Percentiles rank a stretch among this genome's conserved stretches.
Evolutionary conservation across 2,797 vertebrate genomes (phyloP).

Genomic region (Thunnus albacares): DNA sequence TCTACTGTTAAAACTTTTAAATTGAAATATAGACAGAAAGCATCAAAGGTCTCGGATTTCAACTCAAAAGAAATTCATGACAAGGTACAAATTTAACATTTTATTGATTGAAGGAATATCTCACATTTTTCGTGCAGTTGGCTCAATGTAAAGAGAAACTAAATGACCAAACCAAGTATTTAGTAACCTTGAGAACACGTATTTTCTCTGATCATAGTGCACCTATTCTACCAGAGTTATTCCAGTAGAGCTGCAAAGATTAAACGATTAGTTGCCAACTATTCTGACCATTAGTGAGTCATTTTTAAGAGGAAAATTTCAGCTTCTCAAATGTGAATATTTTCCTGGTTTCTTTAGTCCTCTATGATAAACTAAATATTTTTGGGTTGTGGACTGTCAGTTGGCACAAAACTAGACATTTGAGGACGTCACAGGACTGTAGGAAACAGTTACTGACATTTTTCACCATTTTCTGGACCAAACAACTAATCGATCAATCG

Average conservation of each 20-base stretch:
- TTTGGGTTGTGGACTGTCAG: too few relatives aligned
- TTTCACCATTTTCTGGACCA: too few relatives aligned
- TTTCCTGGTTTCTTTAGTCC: background rate
- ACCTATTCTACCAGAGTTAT: background rate
- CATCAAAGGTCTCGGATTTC: conserved; percentile 9
- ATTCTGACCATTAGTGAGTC: too few relatives aligned
- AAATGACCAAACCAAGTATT: background rate
- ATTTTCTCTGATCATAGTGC: background rate
- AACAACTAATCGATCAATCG: too few relatives aligned
- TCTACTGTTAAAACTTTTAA: background rate
- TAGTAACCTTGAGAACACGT: background rate
- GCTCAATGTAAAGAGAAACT: conserved; percentile 13
- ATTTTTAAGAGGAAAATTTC: too few relatives aligned
- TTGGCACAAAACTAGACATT: too few relatives aligned
- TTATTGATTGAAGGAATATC: background rate
- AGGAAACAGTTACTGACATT: too few relatives aligned
- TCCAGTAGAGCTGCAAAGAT: too few relatives aligned
- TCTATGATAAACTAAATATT: background rate
- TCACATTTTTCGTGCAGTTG: background rate
- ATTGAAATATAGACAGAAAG: background rate
- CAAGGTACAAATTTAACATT: background rate
- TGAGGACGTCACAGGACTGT: too few relatives aligned
- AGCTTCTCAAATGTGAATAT: background rate
- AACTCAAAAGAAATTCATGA: too few relatives aligned
- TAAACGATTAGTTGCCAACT: too few relatives aligned